Percentiles rank a stretch among this genome's conserved stretches.
These are phyloP conservation scores for Naso thynnoides DNA, from an alignment of 2,797 vertebrate species.

Conservation along the genomic window DNA sequence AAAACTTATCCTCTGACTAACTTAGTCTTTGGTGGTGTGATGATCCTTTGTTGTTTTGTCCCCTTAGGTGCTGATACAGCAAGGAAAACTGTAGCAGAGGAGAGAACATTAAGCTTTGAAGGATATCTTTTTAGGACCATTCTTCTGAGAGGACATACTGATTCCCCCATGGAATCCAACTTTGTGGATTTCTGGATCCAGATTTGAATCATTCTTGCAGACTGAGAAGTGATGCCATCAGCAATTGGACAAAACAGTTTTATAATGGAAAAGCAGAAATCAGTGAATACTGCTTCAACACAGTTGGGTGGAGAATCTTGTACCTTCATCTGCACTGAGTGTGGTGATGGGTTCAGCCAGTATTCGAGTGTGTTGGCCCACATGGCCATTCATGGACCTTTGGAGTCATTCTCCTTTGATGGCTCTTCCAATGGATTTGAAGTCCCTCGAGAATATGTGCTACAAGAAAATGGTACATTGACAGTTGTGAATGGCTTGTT, in stretches of 20 bases:
- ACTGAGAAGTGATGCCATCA: conserved; percentile 73
- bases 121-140: conserved; percentile 20
- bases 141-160: conserved; percentile 17
- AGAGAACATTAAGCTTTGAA: conserved; percentile 21
- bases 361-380: conserved; percentile 83
- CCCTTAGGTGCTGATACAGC: conserved; percentile 62
- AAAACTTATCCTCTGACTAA: conserved; percentile 12
- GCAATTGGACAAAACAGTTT: conserved; percentile 63
- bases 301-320: conserved; percentile 71
- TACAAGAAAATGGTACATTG: conserved; percentile 88
- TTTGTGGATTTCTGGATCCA: conserved; percentile 34
- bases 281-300: conserved; percentile 62
- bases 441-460: conserved; percentile 85
- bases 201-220: conserved; percentile 8
- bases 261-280: conserved; percentile 80
- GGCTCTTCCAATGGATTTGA: conserved; percentile 83
- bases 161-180: conserved; percentile 39
- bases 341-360: conserved; percentile 87
- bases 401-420: conserved; percentile 83
- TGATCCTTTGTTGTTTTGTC: conserved; percentile 17
- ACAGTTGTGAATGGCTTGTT: conserved; percentile 80
- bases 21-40: conserved; percentile 15
- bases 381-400: conserved; percentile 84
- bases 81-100: conserved; percentile 30
- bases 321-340: conserved; percentile 89